Evolutionary conservation across 2,113 vertebrate species (phyloP), one percentile per base, ranked within the genome.

Genomic region (Podocnemis expansa): DNA sequence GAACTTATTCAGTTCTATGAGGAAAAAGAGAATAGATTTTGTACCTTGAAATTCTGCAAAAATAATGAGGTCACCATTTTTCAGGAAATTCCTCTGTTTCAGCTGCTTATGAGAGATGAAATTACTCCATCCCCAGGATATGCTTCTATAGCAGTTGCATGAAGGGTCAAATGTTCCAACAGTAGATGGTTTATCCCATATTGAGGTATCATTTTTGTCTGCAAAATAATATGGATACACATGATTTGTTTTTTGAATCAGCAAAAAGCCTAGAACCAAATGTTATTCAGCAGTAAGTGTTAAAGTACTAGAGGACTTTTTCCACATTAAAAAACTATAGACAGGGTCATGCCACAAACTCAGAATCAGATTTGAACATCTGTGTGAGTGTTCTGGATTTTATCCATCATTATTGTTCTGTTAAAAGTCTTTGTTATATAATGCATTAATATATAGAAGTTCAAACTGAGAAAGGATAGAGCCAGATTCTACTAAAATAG

Each of bases 31-130:
- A 34, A 29, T n/a, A n/a, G 29, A 8, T 5, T 56, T 17, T 25
- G 47, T 98, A 99, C 99, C 99, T 80, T 98, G 93, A 92, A 99
- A 99, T 94, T 99, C 97, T 84, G 97, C 97, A 52, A 98, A 98
- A 79, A 99, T 97, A 86, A 99, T 99, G 52, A 99, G 97, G 93
- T 99, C 98, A 9, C 98, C 93, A 17, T 99, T 98, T 95, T 99
- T 99, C 49, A 99, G 97, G 96, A 98, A 99, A 94, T 80, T 99
- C 87, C 97, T 98, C 38, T 89, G 97, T 8, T 79, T 96, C 83
- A 99, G 76, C 43, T 99, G 97, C 10, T 96, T 86, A 86, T 99
- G 98, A 31, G 99, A 98, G 31, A 99, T 98, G 95, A 99, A 98
- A 1, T 16, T 97, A 43, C 2, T 81, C 99, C 99, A 99, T 2